phyloP scores from a whole-genome alignment of 1,140 invertebrate genomes.

The Drosophila willistoni region DNA sequence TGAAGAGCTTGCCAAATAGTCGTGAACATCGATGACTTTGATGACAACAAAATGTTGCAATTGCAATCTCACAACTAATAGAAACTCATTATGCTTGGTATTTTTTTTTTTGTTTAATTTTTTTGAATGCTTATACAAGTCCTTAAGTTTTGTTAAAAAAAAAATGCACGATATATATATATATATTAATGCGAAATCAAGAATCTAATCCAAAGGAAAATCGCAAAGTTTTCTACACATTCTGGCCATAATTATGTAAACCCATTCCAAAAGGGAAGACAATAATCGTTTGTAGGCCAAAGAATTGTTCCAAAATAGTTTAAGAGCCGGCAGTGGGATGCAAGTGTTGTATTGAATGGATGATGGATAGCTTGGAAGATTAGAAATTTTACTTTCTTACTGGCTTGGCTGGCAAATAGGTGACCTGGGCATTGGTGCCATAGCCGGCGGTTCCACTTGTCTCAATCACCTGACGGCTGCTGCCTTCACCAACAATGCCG shows the following conservation, averaged over 20 bases:
- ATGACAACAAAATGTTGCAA: slow-evolving; percentile 7
- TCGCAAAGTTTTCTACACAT: slow-evolving; percentile 42
- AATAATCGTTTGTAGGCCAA: neutral
- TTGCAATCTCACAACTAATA: neutral
- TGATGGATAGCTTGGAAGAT: no score
- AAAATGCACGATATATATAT: slow-evolving; percentile 43
- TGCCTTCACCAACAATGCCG: slow-evolving; percentile 33
- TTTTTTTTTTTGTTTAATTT: slow-evolving; percentile 39
- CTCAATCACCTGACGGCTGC: slow-evolving; percentile 41
- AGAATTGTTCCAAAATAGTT: slow-evolving; percentile 12
- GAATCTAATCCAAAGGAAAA: slow-evolving; percentile 26
- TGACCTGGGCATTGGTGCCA: slow-evolving; percentile 74
- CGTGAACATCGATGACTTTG: neutral
- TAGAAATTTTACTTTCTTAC: slow-evolving; percentile 54
- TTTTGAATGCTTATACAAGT: slow-evolving; percentile 69
- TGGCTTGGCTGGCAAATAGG: slow-evolving; percentile 71
- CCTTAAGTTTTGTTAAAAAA: slow-evolving; percentile 75
- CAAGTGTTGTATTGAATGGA: slow-evolving; percentile 3
- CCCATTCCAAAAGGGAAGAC: neutral
- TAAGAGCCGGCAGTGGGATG: slow-evolving; percentile 36
- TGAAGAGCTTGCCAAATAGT: slow-evolving; percentile 72
- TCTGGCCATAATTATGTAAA: slow-evolving; percentile 14
- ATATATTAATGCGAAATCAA: slow-evolving; percentile 22
- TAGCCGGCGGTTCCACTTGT: neutral
- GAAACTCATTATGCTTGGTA: neutral